Evolutionary conservation across 37 sponge, comb jelly and placozoan genomes (phyloP).

Genomic region (Chondrosia reniformis): DNA sequence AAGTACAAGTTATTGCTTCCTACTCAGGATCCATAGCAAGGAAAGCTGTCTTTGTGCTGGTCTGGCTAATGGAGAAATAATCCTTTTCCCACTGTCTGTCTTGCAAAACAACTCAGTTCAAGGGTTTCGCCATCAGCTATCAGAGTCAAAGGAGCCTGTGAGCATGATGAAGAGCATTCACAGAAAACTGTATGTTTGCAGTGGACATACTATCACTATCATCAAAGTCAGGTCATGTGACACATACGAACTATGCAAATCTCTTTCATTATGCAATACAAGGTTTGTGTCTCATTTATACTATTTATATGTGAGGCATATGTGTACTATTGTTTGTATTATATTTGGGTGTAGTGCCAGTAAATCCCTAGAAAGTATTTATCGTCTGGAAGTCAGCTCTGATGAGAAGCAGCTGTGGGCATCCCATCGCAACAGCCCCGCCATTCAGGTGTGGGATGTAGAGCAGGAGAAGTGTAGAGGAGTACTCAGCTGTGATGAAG

Average conservation of each 20-base stretch:
- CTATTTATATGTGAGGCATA: no score
- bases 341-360: no score
- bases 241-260: no score
- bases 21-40: no score
- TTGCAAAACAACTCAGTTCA: slow-evolving; percentile 27
- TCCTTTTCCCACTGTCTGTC: slow-evolving; percentile 22
- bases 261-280: neutral
- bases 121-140: neutral
- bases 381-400: slow-evolving; percentile 40
- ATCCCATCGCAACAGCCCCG: slow-evolving; percentile 30
- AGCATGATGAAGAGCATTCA: neutral
- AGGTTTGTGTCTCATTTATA: neutral
- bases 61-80: slow-evolving; percentile 51
- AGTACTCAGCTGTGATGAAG: slow-evolving; percentile 29
- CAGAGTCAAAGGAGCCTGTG: neutral
- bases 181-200: neutral
- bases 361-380: no score
- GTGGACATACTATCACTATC: no score
- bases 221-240: no score
- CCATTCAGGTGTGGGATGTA: slow-evolving; percentile 60
- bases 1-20: no score
- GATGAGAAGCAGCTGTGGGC: no score
- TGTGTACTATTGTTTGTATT: no score
- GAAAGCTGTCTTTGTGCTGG: slow-evolving; percentile 52
- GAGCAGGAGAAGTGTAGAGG: slow-evolving; percentile 43